These are phyloP conservation scores for Bubo blakistoni DNA, from an alignment of 2,113 vertebrate genomes.

Conservation along the genomic window DNA sequence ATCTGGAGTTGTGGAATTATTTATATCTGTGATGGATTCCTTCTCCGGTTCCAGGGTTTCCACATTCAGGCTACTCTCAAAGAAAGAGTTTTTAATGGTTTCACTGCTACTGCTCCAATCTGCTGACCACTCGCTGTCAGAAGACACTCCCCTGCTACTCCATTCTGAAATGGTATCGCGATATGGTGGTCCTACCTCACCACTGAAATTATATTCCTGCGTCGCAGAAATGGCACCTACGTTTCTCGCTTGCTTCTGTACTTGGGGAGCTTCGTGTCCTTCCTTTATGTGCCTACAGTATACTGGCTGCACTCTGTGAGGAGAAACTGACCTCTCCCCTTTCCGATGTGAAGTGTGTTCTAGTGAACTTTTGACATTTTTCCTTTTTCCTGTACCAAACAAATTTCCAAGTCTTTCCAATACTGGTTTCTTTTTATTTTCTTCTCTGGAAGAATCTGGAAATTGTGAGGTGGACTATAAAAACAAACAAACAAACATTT, in stretches of 20 bases:
- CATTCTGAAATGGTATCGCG: conserved; percentile 55
- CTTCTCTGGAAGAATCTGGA: conserved; percentile 69
- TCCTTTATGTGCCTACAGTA: conserved; percentile 31
- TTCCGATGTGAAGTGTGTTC: conserved; percentile 45
- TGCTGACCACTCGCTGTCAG: conserved; percentile 58
- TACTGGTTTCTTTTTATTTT: conserved; percentile 76
- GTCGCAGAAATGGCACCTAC: neutral
- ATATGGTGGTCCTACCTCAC: neutral
- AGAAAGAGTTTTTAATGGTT: conserved; percentile 59
- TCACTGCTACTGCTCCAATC: conserved; percentile 32
- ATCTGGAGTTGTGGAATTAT: conserved; percentile 63
- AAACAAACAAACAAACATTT: neutral
- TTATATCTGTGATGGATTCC: conserved; percentile 53
- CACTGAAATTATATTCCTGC: conserved; percentile 38
- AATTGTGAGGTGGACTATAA: conserved; percentile 74
- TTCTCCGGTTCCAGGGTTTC: conserved; percentile 41
- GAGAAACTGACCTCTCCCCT: conserved; percentile 14
- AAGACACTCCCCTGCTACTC: conserved; percentile 37
- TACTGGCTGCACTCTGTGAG: neutral
- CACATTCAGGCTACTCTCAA: conserved; percentile 57
- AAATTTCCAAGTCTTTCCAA: conserved; percentile 77
- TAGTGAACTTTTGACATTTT: conserved; percentile 56
- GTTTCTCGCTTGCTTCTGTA: neutral
- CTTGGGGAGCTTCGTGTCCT: conserved; percentile 8
- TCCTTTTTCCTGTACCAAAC: conserved; percentile 73